Evolutionary conservation across 2,797 vertebrate species (phyloP), one percentile per base, ranked within the genome.

Genomic region (Momotus momota): DNA sequence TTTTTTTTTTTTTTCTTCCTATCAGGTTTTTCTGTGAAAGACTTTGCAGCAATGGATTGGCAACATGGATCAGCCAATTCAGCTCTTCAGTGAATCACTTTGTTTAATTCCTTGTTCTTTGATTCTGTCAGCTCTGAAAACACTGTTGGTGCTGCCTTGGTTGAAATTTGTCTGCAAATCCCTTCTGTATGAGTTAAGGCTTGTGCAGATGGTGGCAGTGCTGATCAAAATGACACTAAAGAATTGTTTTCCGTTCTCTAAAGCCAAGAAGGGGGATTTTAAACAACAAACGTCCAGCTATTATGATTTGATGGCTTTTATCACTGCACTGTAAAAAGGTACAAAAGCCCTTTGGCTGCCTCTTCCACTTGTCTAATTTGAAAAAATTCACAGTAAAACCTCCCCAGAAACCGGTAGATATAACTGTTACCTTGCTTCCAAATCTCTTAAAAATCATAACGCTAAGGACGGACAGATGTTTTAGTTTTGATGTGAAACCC

Each of bases 151-250:
- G 52, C 40, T 0, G 13, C 43, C 78, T 83, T 40, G 25, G n/a
- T 69, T 88, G 69, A 90, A 90, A 87, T 90, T 90, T 88, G 27
- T 79, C 81, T 93, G 89, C 41, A 90, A 72, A 79, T 91, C 80
- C 58, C 85, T 62, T 14, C 55, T 66, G 80, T 52, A 90, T 22
- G n/a, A 72, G 55, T 82, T 80, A 72, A 88, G 70, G 3, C 41
- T 86, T 91, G 80, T 91, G 85, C 93, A 95, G 94, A 94, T 91
- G 89, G 89, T 88, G 89, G 89, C 62, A 81, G 52, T 86, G 60
- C 48, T 88, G 85, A 91, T 70, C 94, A 96, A 88, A 95, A 88
- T 84, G 82, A 90, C 60, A 66, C 83, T 88, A 19, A 90, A 81
- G 51, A 86, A 43, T 79, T 72, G 62, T 89, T 82, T 94, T 88